These are phyloP conservation scores for Lithophane leautieri DNA, from an alignment of 2,888 invertebrate species.

Conservation along the genomic window DNA sequence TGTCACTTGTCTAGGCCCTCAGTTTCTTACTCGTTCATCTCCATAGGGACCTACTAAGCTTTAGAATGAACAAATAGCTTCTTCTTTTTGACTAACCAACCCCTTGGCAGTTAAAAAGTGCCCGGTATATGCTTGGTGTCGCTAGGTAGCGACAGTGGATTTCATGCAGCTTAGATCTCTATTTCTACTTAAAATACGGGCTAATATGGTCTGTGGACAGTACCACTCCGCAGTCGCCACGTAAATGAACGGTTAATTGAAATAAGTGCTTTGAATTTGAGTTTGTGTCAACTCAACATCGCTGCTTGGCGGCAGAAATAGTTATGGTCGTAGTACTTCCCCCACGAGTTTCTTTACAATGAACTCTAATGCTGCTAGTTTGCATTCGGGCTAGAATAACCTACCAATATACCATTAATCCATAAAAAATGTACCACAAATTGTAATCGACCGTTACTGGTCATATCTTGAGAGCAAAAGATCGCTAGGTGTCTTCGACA, in stretches of 20 bases:
- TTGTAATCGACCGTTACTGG: conserved; percentile 34
- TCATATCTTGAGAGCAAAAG: conserved; percentile 45
- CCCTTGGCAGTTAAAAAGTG: neutral
- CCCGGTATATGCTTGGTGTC: too few species aligned
- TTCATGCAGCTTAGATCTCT: too few species aligned
- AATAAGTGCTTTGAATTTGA: neutral
- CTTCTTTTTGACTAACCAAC: neutral
- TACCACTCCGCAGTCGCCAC: too few species aligned
- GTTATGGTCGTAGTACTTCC: neutral
- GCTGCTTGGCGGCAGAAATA: neutral
- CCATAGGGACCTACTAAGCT: too few species aligned
- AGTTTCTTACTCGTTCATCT: too few species aligned
- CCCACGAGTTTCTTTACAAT: neutral
- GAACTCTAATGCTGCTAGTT: neutral
- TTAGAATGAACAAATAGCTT: neutral
- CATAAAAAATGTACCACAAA: conserved; percentile 6
- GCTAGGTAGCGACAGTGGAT: too few species aligned
- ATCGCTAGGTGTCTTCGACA: conserved; percentile 31
- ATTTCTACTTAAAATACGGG: too few species aligned
- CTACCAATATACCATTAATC: neutral
- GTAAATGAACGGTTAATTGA: too few species aligned
- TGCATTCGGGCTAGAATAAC: too few species aligned
- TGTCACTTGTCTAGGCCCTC: too few species aligned
- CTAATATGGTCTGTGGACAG: too few species aligned
- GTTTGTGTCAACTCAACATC: neutral